Evolutionary conservation across 2,113 vertebrate species (phyloP).

Genomic region (Morphnarchus princeps): DNA sequence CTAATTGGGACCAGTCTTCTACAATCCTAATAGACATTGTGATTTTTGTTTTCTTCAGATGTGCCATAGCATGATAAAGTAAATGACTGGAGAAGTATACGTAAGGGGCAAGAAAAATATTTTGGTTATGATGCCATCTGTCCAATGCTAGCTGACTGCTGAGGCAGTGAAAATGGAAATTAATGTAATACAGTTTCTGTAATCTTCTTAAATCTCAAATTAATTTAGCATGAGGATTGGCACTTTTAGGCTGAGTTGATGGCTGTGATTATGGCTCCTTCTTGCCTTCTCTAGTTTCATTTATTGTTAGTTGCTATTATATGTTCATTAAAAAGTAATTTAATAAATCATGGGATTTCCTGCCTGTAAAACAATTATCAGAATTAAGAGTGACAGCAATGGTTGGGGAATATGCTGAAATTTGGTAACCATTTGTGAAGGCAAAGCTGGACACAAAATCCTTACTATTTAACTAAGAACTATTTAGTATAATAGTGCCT

Average conservation of each 20-base stretch:
- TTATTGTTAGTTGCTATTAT: constrained; percentile 8
- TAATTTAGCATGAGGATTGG: constrained; percentile 25
- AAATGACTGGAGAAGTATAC: neutral
- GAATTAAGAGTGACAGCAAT: neutral
- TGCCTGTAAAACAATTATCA: constrained; percentile 13
- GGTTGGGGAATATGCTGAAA: neutral
- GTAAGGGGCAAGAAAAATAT: neutral
- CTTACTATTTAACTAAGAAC: neutral
- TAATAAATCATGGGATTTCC: neutral
- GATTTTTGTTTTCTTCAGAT: neutral
- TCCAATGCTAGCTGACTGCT: neutral
- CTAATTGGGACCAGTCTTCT: neutral
- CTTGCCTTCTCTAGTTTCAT: constrained; percentile 33
- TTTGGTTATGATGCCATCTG: neutral
- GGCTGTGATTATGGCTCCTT: neutral
- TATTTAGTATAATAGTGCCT: neutral
- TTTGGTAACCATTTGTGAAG: neutral
- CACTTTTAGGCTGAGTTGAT: neutral
- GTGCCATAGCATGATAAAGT: neutral
- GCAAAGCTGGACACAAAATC: neutral
- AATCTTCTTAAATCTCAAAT: constrained; percentile 18
- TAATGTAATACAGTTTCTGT: neutral
- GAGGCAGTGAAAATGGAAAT: neutral
- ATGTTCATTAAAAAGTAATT: constrained; percentile 27
- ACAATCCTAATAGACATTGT: neutral